Evolutionary conservation across 2,113 vertebrate genomes (phyloP).

Genomic region (Nerophis ophidion): DNA sequence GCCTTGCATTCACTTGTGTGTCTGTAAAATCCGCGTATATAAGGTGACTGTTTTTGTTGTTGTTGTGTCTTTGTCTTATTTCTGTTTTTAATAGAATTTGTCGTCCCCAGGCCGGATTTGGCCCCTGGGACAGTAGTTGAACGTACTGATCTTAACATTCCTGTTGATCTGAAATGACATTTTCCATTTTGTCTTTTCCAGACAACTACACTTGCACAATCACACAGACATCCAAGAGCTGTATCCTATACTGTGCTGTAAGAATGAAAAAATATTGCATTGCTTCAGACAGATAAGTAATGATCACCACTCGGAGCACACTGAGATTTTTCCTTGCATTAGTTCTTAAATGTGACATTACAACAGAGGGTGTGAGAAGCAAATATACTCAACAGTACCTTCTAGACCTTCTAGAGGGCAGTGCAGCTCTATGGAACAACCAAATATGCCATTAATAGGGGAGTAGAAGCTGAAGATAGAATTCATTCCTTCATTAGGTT

Average conservation of each 20-base stretch:
- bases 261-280: conserved; percentile 17
- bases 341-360: conserved; percentile 18
- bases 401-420: conserved; percentile 68
- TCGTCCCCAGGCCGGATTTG: neutral
- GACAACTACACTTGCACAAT: neutral
- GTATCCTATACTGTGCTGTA: neutral
- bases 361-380: conserved; percentile 4
- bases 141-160: too few species aligned
- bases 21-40: too few species aligned
- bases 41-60: too few species aligned
- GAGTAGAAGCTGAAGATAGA: conserved; percentile 34
- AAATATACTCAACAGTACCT: conserved; percentile 48
- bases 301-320: neutral
- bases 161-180: neutral
- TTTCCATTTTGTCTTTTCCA: neutral
- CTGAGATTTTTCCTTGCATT: conserved; percentile 8
- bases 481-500: conserved; percentile 67
- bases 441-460: neutral
- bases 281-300: conserved; percentile 15
- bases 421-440: conserved; percentile 54
- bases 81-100: neutral
- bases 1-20: too few species aligned
- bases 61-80: neutral
- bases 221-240: neutral
- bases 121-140: neutral